These are phyloP conservation scores for Melanitta fusca DNA, from an alignment of 2,797 vertebrate species.

Conservation along the genomic window DNA sequence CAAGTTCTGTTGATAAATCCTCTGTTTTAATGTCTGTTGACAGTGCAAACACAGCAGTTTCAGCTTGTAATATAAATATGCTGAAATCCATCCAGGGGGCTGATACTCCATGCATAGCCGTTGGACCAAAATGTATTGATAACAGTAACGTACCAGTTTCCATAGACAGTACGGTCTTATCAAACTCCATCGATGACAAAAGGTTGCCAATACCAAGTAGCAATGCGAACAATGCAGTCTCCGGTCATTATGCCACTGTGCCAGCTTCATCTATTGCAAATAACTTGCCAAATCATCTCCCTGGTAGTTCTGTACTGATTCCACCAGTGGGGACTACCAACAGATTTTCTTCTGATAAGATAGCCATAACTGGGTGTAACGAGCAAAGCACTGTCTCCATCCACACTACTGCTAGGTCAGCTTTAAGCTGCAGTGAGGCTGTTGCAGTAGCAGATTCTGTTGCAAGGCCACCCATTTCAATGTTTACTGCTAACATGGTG, in stretches of 20 bases:
- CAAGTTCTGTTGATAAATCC: slow-evolving; percentile 82
- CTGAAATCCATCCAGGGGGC: slow-evolving; percentile 80
- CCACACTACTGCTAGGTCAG: slow-evolving; percentile 69
- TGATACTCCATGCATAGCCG: slow-evolving; percentile 78
- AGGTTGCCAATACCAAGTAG: slow-evolving; percentile 73
- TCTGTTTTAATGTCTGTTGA: slow-evolving; percentile 85
- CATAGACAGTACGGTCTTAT: slow-evolving; percentile 54
- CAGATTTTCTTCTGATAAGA: slow-evolving; percentile 81
- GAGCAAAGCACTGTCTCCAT: slow-evolving; percentile 71
- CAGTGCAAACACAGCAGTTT: slow-evolving; percentile 76
- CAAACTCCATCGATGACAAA: slow-evolving; percentile 73
- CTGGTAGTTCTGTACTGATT: slow-evolving; percentile 80
- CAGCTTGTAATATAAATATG: slow-evolving; percentile 80
- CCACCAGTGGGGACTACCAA: slow-evolving; percentile 72
- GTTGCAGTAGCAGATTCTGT: slow-evolving; percentile 61
- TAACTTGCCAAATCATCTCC: slow-evolving; percentile 82
- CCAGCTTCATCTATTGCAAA: slow-evolving; percentile 79
- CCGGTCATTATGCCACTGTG: slow-evolving; percentile 77
- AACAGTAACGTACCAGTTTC: slow-evolving; percentile 64
- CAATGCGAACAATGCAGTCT: slow-evolving; percentile 58
- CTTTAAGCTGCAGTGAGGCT: slow-evolving; percentile 72
- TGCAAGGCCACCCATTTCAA: slow-evolving; percentile 66
- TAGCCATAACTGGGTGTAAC: slow-evolving; percentile 75
- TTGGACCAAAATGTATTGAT: slow-evolving; percentile 83
- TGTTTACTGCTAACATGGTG: slow-evolving; percentile 80